phyloP scores from a whole-genome alignment of 2,888 invertebrate genomes.

The Nesidiocoris tenuis region DNA sequence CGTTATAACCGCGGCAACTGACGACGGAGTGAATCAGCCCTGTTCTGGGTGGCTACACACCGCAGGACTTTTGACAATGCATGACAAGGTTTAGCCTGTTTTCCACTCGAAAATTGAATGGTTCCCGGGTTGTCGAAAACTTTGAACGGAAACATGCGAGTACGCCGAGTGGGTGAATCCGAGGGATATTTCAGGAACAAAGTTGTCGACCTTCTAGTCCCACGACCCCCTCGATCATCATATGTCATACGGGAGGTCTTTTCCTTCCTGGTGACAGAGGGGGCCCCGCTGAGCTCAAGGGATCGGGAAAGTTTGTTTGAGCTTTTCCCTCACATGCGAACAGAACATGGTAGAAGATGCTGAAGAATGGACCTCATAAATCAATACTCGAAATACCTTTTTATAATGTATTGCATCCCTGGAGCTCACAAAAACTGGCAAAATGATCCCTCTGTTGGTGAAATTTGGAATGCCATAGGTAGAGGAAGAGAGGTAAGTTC shows the following conservation, averaged over 20 bases:
- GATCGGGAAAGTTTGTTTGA: slow-evolving; percentile 23
- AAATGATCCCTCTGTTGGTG: background rate
- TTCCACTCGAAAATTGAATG: background rate
- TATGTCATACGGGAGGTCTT: slow-evolving; percentile 14
- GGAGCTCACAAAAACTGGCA: background rate
- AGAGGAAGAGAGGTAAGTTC: too few species aligned
- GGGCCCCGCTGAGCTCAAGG: slow-evolving; percentile 9
- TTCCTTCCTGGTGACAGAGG: slow-evolving; percentile 18
- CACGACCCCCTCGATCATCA: slow-evolving; percentile 24
- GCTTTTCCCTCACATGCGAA: background rate
- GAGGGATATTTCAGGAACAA: background rate
- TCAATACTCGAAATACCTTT: slow-evolving; percentile 8
- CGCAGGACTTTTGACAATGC: background rate
- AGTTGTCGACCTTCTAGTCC: background rate
- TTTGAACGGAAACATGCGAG: background rate
- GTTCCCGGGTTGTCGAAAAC: background rate
- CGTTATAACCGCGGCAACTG: too few species aligned
- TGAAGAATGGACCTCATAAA: background rate
- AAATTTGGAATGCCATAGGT: too few species aligned
- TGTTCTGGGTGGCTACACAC: background rate
- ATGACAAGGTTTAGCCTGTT: background rate
- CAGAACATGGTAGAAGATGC: background rate
- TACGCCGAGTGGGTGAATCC: background rate
- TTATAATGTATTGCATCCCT: slow-evolving; percentile 2
- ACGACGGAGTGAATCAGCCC: too few species aligned